These are phyloP conservation scores for Cryptomyrus ogoouensis DNA, from an alignment of 2,113 vertebrate genomes.

Conservation along the genomic window DNA sequence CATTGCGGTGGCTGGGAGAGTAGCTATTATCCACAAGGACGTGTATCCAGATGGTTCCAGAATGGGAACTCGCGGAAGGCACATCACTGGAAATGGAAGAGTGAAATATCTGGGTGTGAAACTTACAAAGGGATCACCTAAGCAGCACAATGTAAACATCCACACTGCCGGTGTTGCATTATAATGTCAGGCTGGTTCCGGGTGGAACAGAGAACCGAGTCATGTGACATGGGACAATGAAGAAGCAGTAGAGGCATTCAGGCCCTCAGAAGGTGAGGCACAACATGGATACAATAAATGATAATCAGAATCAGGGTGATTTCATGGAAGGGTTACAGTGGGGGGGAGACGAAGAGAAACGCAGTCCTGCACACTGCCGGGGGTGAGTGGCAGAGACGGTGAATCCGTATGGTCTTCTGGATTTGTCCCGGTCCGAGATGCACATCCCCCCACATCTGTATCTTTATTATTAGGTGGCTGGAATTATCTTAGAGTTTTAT, in stretches of 20 bases:
- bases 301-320: background rate
- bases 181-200: background rate
- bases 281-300: background rate
- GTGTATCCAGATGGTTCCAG: background rate
- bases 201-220: background rate
- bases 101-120: background rate
- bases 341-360: background rate
- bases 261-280: background rate
- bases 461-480: background rate
- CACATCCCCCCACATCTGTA: background rate
- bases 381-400: background rate
- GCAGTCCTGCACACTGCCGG: background rate
- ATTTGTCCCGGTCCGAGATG: background rate
- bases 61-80: background rate
- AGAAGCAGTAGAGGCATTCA: background rate
- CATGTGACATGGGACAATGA: background rate
- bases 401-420: background rate
- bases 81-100: background rate
- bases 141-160: background rate
- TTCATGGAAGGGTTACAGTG: background rate
- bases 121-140: background rate
- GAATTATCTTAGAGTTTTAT: background rate
- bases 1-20: background rate
- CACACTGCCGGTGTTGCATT: background rate
- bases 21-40: background rate